A percentile compares a stretch with the other conserved stretches of the same genome.
These are phyloP conservation scores for Xanthorhoe designata DNA, from an alignment of 2,888 invertebrate species.

Conservation along the genomic window DNA sequence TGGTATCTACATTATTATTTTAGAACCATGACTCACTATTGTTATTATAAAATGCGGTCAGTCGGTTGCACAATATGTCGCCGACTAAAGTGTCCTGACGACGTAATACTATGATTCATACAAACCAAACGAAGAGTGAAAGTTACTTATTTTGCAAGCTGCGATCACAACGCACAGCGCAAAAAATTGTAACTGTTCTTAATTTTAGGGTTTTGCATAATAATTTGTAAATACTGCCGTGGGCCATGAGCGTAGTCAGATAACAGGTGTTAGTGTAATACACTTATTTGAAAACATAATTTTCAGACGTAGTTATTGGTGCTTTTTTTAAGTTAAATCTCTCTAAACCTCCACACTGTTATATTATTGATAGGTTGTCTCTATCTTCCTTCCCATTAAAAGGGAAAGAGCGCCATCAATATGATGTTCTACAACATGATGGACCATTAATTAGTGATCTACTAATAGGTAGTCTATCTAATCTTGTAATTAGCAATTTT, in stretches of 20 bases:
- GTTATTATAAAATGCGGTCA: constrained; percentile 64
- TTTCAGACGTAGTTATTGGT: no score
- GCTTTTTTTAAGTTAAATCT: no score
- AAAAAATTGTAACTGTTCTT: constrained; percentile 8
- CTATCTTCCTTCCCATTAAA: no score
- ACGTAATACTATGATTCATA: constrained; percentile 74
- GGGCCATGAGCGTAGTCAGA: constrained; percentile 10
- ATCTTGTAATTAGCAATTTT: no score
- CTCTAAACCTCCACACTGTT: no score
- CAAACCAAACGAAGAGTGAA: constrained; percentile 66
- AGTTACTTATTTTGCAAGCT: constrained; percentile 64
- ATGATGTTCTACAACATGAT: no score
- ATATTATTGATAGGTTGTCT: no score
- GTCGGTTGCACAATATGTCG: constrained; percentile 72
- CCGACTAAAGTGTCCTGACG: constrained; percentile 68
- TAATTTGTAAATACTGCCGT: constrained; percentile 21
- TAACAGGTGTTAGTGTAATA: constrained; percentile 7
- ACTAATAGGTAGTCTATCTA: no score
- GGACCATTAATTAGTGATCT: no score
- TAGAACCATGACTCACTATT: constrained; percentile 56
- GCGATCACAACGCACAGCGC: constrained; percentile 21
- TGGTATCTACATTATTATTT: constrained; percentile 29
- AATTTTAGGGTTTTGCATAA: constrained; percentile 20
- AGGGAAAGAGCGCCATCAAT: no score
- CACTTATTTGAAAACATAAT: no score